phyloP scores from a whole-genome alignment of 2,113 vertebrate genomes.

The Elgaria multicarinata region DNA sequence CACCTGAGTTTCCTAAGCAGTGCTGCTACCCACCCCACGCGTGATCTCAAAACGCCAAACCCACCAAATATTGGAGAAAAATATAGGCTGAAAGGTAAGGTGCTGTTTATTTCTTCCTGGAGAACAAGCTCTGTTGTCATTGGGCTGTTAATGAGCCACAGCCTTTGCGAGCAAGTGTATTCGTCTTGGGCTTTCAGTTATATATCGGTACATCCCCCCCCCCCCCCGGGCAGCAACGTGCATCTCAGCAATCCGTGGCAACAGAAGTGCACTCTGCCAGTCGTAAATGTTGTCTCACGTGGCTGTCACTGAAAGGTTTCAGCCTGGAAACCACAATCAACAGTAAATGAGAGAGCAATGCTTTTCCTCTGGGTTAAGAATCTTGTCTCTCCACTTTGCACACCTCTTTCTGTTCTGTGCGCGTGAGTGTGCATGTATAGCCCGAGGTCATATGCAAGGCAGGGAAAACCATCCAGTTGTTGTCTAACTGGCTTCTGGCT shows the following conservation, averaged over 20 bases:
- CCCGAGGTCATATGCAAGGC: neutral
- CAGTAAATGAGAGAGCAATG: slow-evolving; percentile 33
- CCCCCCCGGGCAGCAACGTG: neutral
- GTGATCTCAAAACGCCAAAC: neutral
- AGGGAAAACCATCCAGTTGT: neutral
- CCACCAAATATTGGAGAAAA: slow-evolving; percentile 25
- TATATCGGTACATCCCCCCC: neutral
- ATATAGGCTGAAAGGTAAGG: neutral
- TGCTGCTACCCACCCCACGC: neutral
- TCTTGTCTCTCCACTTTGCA: too few species aligned
- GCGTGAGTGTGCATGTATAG: neutral
- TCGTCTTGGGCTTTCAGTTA: neutral
- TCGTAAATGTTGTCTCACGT: slow-evolving; percentile 6
- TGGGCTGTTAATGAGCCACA: neutral
- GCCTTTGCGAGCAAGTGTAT: neutral
- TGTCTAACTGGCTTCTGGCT: neutral
- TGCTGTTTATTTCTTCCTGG: slow-evolving; percentile 31
- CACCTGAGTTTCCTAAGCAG: neutral
- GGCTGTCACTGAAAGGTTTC: slow-evolving; percentile 12
- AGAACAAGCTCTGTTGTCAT: slow-evolving; percentile 4
- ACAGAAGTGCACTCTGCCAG: neutral
- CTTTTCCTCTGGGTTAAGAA: neutral
- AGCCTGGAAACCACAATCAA: slow-evolving; percentile 12
- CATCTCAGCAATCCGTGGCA: neutral
- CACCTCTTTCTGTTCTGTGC: too few species aligned